Conservation (phyloP, 2,797 vertebrate species). For the Kryptopterus vitreolus region DNA sequence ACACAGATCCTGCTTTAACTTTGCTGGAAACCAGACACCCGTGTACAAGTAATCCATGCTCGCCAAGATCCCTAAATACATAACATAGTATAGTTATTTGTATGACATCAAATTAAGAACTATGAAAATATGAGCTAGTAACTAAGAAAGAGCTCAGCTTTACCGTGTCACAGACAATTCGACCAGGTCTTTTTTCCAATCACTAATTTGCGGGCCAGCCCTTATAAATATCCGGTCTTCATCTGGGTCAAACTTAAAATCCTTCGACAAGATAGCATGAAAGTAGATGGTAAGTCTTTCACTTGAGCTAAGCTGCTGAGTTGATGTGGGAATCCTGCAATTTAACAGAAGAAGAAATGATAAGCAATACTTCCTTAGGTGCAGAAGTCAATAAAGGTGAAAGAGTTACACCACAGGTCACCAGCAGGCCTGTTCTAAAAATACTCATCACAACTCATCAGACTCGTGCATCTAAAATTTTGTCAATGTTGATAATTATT, state of each 20-base stretch:
- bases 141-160: constrained; percentile 23
- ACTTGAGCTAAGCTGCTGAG: constrained; percentile 49
- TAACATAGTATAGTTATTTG: constrained; percentile 2
- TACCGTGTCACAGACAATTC: constrained; percentile 72
- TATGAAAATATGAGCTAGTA: background rate
- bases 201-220: constrained; percentile 53
- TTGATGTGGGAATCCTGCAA: constrained; percentile 55
- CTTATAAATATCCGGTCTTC: constrained; percentile 71
- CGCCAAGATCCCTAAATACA: constrained; percentile 66
- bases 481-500: too few species aligned
- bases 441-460: too few species aligned
- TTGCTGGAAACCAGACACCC: constrained; percentile 67
- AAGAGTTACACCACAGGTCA: too few species aligned
- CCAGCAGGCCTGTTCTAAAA: too few species aligned
- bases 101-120: background rate
- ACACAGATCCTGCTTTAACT: fast-evolving
- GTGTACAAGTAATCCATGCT: constrained; percentile 78
- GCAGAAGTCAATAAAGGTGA: too few species aligned
- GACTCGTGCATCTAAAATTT: too few species aligned
- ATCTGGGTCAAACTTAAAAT: constrained; percentile 71
- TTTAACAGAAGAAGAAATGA: background rate
- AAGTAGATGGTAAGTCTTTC: constrained; percentile 81
- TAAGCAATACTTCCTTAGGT: too few species aligned
- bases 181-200: constrained; percentile 51
- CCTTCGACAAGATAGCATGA: constrained; percentile 84